Base-by-base conservation (phyloP, 2,797 vertebrate species). In the Enteromius thamalakanensis region DNA sequence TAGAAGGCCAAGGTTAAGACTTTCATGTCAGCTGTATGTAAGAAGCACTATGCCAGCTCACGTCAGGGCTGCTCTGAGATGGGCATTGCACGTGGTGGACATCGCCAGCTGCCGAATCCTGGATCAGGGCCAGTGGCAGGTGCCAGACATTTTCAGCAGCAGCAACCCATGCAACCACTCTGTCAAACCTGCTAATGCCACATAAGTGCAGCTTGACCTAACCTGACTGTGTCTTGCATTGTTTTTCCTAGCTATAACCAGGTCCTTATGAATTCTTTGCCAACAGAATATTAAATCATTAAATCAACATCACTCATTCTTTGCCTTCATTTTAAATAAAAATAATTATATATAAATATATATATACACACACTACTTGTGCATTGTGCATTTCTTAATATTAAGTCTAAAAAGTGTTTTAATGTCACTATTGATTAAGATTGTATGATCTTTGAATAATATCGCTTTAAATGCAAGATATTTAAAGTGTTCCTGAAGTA, bases 11-110 rank as follows among this genome's bases (percentile, higher is more conserved):
- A 90, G 89, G 91, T 89, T 87, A 19, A 15, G 85, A 87, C 89
- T 92, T 92, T 91, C 89, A 88, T 93, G 92, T 91, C 88, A 79
- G 76, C 84, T 80, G 88, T 91, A 91, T 87, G 90, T 88, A 90
- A 88, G 67, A 75, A 62, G 26, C 81, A 23, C 79, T 82, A 84
- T 90, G 91, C 90, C 92, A 93, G 90, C 89, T 89, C 90, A 89
- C 60, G 45, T 91, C 91, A 89, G 80, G 85, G 69, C 64, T 74
- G 79, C 75, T 76, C 69, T 3, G 78, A 86, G 76, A 80, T 55
- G 72, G 77, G 70, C 55, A 84, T 79, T 85, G 12, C 86, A 47
- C 49, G 64, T 84, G 86, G 80, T 26, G 85, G 84, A 72, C 79
- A 60, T 76, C 14, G 87, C 89, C 92, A 94, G 92, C 92, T 93